A percentile compares a stretch with the other conserved stretches of the same genome.
phyloP scores from a whole-genome alignment of 2,113 vertebrate genomes.

The Chiloscyllium plagiosum region DNA sequence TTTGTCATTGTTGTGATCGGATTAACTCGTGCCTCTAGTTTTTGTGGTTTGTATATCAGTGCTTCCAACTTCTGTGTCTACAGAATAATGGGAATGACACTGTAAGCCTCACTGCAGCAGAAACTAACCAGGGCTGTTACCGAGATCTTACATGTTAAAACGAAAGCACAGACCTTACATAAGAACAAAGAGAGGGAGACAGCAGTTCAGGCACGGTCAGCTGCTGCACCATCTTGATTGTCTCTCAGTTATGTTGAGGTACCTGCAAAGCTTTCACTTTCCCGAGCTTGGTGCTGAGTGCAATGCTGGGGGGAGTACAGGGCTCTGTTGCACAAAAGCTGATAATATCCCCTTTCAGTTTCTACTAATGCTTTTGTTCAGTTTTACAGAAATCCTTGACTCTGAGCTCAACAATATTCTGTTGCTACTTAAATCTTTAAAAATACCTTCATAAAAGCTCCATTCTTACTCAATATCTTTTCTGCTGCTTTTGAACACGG shows the following conservation, averaged over 20 bases:
- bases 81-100: not conserved
- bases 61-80: too few relatives aligned
- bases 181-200: too few relatives aligned
- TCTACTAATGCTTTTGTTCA: not conserved
- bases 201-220: too few relatives aligned
- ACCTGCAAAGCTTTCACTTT: not conserved
- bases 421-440: not conserved
- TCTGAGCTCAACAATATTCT: not conserved
- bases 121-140: not conserved
- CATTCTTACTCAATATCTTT: not conserved
- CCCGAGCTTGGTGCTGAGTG: not conserved
- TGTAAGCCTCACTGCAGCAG: not conserved
- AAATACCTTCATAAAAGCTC: not conserved
- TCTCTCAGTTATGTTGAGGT: not conserved
- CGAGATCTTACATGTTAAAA: not conserved
- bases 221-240: not conserved
- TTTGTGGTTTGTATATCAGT: too few relatives aligned
- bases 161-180: not conserved
- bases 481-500: too few relatives aligned
- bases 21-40: too few relatives aligned
- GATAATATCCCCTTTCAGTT: constrained; percentile 10
- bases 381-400: not conserved
- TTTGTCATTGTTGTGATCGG: too few relatives aligned
- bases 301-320: not conserved
- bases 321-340: not conserved